Evolutionary conservation across 2,797 vertebrate species (phyloP).

Genomic region (Taenioides sp.): DNA sequence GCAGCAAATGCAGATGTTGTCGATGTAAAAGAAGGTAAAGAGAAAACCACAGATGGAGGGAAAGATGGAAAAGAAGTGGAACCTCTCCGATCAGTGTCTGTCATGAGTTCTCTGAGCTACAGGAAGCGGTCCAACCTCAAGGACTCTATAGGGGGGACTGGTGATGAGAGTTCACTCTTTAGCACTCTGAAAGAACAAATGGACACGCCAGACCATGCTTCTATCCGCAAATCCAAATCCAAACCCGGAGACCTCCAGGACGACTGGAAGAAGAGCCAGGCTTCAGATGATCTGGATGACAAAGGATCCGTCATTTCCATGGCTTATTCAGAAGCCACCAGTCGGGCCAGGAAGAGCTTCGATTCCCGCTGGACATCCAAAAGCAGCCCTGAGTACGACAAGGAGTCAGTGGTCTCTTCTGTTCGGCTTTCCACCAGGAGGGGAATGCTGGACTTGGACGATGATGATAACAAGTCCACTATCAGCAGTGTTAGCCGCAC

Average conservation of each 20-base stretch:
- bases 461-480: constrained; percentile 77
- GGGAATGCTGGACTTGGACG: constrained; percentile 75
- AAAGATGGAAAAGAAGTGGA: constrained; percentile 83
- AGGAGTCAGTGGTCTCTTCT: constrained; percentile 81
- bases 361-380: constrained; percentile 87
- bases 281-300: constrained; percentile 74
- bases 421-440: constrained; percentile 78
- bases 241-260: constrained; percentile 66
- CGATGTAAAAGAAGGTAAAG: constrained; percentile 74
- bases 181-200: constrained; percentile 85
- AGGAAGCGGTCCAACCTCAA: constrained; percentile 89
- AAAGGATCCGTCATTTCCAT: constrained; percentile 81
- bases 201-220: constrained; percentile 78
- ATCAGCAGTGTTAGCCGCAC: constrained; percentile 80
- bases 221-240: constrained; percentile 77
- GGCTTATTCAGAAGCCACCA: constrained; percentile 83
- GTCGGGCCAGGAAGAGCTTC: constrained; percentile 81
- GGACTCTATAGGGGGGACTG: constrained; percentile 89
- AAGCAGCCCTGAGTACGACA: constrained; percentile 82
- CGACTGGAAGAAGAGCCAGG: constrained; percentile 67
- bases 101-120: constrained; percentile 94
- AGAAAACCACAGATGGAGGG: constrained; percentile 65
- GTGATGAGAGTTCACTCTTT: constrained; percentile 88
- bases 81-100: constrained; percentile 83
- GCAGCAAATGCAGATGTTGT: constrained; percentile 76